Evolutionary conservation across 2,888 invertebrate species (phyloP).

Genomic region (Dryadula phaetusa): DNA sequence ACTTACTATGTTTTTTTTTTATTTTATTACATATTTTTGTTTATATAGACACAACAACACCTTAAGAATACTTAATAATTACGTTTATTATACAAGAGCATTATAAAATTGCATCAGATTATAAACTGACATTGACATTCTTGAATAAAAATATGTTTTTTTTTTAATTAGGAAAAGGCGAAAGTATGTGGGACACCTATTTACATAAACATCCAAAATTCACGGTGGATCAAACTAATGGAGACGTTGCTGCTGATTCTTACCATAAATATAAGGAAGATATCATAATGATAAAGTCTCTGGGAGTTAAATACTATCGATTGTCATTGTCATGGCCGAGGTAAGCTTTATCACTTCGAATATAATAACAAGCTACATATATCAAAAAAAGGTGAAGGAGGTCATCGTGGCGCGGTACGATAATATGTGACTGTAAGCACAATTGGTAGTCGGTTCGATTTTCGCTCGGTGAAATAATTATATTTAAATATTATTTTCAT

Average conservation of each 20-base stretch:
- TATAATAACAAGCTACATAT: not conserved
- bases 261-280: constrained; percentile 87
- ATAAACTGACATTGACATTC: constrained; percentile 4
- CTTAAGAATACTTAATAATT: not conserved
- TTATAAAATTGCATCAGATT: constrained; percentile 5
- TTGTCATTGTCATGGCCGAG: constrained; percentile 90
- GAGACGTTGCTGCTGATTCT: constrained; percentile 88
- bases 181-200: constrained; percentile 86
- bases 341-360: constrained; percentile 51
- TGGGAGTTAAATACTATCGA: constrained; percentile 86
- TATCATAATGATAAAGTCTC: constrained; percentile 82
- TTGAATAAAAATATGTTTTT: not conserved
- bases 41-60: not conserved
- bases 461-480: too few species aligned
- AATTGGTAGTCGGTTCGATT: too few species aligned
- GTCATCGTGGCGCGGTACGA: too few species aligned
- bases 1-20: too few species aligned
- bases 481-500: too few species aligned
- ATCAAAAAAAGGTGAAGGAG: too few species aligned
- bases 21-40: not conserved
- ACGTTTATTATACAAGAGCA: not conserved
- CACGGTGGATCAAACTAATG: constrained; percentile 83
- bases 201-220: constrained; percentile 79
- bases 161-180: constrained; percentile 80
- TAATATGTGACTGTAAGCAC: too few species aligned